These are phyloP conservation scores for Drosophila hydei DNA, from an alignment of 1,140 invertebrate species.

Conservation along the genomic window DNA sequence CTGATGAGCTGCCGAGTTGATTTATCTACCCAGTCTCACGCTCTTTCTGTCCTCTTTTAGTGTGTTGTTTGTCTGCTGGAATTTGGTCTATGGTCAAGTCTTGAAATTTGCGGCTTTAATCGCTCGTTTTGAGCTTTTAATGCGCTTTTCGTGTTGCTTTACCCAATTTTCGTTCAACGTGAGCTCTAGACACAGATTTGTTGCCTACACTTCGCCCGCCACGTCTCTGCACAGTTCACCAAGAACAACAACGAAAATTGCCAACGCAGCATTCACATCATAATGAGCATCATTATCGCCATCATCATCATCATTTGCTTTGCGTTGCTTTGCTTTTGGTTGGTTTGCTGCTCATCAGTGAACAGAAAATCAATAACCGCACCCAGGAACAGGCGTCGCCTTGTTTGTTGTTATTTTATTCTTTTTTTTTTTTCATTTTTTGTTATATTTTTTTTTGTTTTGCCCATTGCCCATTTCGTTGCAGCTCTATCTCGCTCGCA, in stretches of 20 bases:
- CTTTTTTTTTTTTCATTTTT: background rate
- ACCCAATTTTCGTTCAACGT: conserved; percentile 33
- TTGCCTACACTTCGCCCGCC: background rate
- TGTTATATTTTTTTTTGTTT: conserved; percentile 10
- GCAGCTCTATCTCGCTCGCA: conserved; percentile 16
- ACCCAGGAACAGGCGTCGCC: conserved; percentile 50
- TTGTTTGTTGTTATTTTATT: conserved; percentile 28
- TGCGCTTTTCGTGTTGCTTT: conserved; percentile 47
- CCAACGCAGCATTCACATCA: conserved; percentile 62
- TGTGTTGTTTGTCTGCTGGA: conserved; percentile 1
- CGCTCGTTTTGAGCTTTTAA: conserved; percentile 47
- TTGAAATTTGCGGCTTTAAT: conserved; percentile 41
- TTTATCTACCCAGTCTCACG: conserved; percentile 18
- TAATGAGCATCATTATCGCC: conserved; percentile 34
- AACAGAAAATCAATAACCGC: conserved; percentile 76
- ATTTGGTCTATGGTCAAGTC: conserved; percentile 15
- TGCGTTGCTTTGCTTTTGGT: conserved; percentile 19
- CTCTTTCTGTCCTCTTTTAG: background rate
- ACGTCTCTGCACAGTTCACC: conserved; percentile 1
- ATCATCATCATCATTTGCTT: conserved; percentile 27
- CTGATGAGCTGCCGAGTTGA: conserved; percentile 42
- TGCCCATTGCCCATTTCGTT: conserved; percentile 39
- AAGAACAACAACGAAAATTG: conserved; percentile 39
- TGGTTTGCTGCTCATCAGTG: conserved; percentile 63
- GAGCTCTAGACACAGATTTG: conserved; percentile 43